These are phyloP conservation scores for Nyctereutes procyonoides DNA, from an alignment of 2,113 vertebrate species.

Conservation along the genomic window DNA sequence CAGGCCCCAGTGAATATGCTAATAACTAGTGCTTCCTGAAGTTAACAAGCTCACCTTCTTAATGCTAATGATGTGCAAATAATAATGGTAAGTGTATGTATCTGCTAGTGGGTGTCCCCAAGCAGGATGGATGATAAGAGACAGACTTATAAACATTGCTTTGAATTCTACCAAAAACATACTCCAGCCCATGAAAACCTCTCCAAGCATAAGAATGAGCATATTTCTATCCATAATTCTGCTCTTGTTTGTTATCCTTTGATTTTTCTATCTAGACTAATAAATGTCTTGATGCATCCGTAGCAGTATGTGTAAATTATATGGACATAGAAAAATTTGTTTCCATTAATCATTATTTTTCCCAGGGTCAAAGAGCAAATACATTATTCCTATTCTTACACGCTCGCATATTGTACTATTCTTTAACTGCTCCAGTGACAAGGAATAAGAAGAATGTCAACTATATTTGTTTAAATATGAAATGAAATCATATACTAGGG, in stretches of 20 bases:
- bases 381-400: neutral
- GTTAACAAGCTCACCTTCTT: neutral
- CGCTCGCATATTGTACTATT: neutral
- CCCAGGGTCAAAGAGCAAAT: neutral
- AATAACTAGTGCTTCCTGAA: neutral
- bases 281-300: neutral
- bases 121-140: neutral
- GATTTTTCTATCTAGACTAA: neutral
- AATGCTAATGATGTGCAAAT: neutral
- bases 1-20: neutral
- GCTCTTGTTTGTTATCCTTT: neutral
- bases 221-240: slow-evolving; percentile 25
- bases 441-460: neutral
- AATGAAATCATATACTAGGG: neutral
- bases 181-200: neutral
- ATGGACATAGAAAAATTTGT: neutral
- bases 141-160: neutral
- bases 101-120: neutral
- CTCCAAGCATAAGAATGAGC: neutral
- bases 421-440: neutral
- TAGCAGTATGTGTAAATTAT: neutral
- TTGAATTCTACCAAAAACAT: neutral
- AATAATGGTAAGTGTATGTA: neutral
- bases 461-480: neutral
- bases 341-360: neutral